Evolutionary conservation across 2,888 invertebrate genomes (phyloP).

Genomic region (Ormyrus pomaceus): DNA sequence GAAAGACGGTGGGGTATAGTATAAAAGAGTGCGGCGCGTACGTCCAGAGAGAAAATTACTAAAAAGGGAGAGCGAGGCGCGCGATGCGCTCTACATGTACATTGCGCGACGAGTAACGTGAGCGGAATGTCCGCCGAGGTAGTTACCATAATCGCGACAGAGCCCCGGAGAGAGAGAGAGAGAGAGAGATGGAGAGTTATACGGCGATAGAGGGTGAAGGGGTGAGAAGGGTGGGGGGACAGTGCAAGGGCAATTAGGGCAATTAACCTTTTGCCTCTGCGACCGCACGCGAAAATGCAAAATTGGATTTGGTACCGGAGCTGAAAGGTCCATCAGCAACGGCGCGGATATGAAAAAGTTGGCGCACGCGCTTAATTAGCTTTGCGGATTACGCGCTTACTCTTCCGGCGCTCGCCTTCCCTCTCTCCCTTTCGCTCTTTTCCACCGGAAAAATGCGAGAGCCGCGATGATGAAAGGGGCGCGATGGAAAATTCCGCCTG

Average conservation of each 20-base stretch:
- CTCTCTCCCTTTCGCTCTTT: background rate
- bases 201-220: constrained; percentile 18
- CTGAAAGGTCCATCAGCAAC: constrained; percentile 62
- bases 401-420: background rate
- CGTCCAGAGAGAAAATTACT: constrained; percentile 14
- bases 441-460: background rate
- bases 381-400: constrained; percentile 10
- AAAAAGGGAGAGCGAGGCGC: background rate
- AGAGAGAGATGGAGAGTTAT: background rate
- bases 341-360: constrained; percentile 63
- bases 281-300: constrained; percentile 56
- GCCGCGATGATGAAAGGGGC: too few relatives aligned
- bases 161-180: constrained; percentile 17
- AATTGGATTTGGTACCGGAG: constrained; percentile 62
- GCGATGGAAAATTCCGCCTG: background rate
- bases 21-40: background rate
- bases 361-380: constrained; percentile 51
- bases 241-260: constrained; percentile 60
- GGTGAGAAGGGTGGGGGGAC: background rate
- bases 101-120: constrained; percentile 37
- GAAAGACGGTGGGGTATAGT: constrained; percentile 17
- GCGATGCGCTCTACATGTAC: constrained; percentile 4
- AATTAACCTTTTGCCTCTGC: constrained; percentile 61
- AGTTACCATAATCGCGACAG: constrained; percentile 48
- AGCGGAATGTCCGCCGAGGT: constrained; percentile 49